Evolutionary conservation across 2,888 invertebrate species (phyloP).

Genomic region (Drosophila anceps): DNA sequence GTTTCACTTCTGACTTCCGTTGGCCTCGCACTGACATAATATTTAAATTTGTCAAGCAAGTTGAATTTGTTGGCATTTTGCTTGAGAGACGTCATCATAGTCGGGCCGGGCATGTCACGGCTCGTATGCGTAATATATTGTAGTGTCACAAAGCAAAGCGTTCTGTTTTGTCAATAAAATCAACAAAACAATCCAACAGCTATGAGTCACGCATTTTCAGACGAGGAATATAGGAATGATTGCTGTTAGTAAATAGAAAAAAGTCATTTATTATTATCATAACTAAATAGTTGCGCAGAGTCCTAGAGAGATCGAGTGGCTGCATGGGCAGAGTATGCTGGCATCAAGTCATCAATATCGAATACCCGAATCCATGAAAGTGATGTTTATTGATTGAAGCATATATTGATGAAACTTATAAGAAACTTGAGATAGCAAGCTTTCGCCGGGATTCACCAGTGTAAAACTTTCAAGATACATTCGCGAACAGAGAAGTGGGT

Average conservation of each 20-base stretch:
- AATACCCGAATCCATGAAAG: not conserved
- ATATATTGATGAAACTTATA: not conserved
- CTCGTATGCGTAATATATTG: slow-evolving; percentile 34
- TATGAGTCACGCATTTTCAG: slow-evolving; percentile 20
- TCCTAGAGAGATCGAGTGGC: not conserved
- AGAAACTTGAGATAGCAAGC: too few species aligned
- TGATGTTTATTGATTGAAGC: slow-evolving; percentile 1
- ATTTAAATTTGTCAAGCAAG: slow-evolving; percentile 4
- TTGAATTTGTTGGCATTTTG: slow-evolving; percentile 19
- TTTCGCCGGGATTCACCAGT: too few species aligned
- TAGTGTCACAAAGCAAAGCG: slow-evolving; percentile 25
- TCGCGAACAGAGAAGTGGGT: too few species aligned
- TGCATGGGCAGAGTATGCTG: not conserved
- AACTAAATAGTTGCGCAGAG: not conserved
- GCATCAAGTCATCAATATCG: not conserved
- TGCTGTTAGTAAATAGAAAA: not conserved
- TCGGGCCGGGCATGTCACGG: slow-evolving; percentile 22
- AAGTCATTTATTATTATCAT: not conserved
- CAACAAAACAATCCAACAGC: slow-evolving; percentile 20
- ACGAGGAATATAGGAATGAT: not conserved
- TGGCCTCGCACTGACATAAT: slow-evolving; percentile 19
- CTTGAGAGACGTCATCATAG: slow-evolving; percentile 8
- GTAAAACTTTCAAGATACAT: not conserved
- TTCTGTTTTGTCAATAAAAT: slow-evolving; percentile 47
- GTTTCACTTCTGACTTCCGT: not conserved